Conservation (phyloP, 1,140 invertebrate genomes). For the Manduca sexta region DNA sequence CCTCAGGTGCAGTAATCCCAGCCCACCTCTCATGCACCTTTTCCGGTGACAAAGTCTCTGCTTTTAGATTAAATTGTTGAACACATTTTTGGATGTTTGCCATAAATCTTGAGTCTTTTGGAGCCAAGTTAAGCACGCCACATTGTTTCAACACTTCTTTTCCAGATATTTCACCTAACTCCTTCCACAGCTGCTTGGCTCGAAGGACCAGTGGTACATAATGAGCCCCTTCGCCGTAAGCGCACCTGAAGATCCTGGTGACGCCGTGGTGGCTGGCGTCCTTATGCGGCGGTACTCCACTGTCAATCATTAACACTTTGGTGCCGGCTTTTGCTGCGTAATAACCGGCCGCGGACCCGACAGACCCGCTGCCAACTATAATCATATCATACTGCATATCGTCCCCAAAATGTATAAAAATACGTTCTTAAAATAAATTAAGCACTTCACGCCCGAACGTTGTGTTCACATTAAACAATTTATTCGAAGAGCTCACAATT, state of each 20-base stretch:
- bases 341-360: conserved; percentile 1
- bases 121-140: conserved; percentile 1
- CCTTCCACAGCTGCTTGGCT: conserved; percentile 1
- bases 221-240: conserved; percentile 1
- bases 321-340: conserved; percentile 3
- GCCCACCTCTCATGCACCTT: neutral
- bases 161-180: neutral
- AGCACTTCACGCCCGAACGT: too few relatives aligned
- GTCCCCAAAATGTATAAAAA: too few relatives aligned
- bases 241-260: neutral
- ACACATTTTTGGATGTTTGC: neutral
- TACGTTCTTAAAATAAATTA: too few relatives aligned
- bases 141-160: neutral
- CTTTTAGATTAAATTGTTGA: neutral
- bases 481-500: too few relatives aligned
- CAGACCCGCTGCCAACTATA: conserved; percentile 1
- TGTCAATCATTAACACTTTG: conserved; percentile 2
- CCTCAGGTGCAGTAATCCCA: neutral
- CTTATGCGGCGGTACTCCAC: neutral
- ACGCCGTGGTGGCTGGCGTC: neutral
- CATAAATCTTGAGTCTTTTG: neutral
- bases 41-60: neutral
- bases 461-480: too few relatives aligned
- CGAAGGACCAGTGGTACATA: neutral
- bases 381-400: conserved; percentile 2